Conservation (phyloP, 1,140 invertebrate species). For the Drosophila melanica region DNA sequence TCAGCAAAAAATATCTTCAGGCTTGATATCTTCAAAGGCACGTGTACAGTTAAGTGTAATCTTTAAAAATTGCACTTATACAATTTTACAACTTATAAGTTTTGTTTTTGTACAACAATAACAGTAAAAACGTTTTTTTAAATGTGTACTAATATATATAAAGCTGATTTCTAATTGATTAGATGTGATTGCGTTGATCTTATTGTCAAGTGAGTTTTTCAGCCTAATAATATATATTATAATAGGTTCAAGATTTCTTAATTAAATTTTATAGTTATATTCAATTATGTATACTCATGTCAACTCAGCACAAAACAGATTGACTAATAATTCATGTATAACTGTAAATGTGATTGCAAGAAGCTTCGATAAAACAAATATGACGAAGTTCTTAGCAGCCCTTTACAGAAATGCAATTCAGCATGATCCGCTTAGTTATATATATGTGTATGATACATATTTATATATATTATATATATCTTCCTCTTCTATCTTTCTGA, state of each 20-base stretch:
- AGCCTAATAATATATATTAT: too few relatives aligned
- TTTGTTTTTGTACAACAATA: neutral
- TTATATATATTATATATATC: neutral
- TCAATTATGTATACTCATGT: neutral
- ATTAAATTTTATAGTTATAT: neutral
- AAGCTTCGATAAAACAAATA: conserved; percentile 10
- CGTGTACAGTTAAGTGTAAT: neutral
- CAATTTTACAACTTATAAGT: too few relatives aligned
- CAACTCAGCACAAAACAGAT: neutral
- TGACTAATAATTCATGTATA: neutral
- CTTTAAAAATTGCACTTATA: neutral
- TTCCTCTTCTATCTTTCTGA: neutral
- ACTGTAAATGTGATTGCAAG: neutral
- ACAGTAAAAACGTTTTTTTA: too few relatives aligned
- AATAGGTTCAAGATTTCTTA: neutral
- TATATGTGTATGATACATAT: neutral
- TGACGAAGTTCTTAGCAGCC: neutral
- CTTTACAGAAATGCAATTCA: conserved; percentile 15
- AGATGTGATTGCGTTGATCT: neutral
- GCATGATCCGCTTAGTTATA: conserved; percentile 6
- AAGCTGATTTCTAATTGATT: neutral
- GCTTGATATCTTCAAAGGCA: neutral
- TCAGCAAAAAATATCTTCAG: neutral
- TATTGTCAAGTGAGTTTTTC: too few relatives aligned
- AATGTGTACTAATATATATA: too few relatives aligned